phyloP scores from a whole-genome alignment of 30 jellyfish, hydroid and myxozoan genomes.

The Nemopilema nomurai region DNA sequence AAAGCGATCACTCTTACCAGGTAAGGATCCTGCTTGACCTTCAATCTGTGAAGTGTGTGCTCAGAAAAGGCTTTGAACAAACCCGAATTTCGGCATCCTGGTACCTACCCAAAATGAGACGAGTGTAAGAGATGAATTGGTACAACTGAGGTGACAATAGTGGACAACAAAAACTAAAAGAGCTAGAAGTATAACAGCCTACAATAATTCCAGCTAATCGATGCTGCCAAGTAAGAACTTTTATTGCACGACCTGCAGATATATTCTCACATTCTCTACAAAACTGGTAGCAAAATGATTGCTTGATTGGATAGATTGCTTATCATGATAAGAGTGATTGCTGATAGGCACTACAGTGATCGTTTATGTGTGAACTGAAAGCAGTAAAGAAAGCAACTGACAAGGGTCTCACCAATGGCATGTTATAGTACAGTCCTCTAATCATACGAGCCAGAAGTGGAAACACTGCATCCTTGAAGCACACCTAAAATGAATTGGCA shows the following conservation, averaged over 20 bases:
- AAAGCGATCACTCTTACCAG: conserved; percentile 20
- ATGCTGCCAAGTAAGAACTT: too few relatives aligned
- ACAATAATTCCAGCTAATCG: too few relatives aligned
- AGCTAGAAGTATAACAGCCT: too few relatives aligned
- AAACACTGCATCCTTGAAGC: conserved; percentile 75
- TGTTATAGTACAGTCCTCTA: conserved; percentile 73
- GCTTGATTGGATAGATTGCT: too few relatives aligned
- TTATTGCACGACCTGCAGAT: too few relatives aligned
- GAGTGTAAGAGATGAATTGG: not conserved
- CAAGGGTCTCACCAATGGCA: conserved; percentile 73
- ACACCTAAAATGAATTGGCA: conserved; percentile 47
- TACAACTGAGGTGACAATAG: not conserved
- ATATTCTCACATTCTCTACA: too few relatives aligned
- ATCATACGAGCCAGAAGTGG: conserved; percentile 78
- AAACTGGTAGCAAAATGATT: too few relatives aligned
- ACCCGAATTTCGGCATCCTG: conserved; percentile 64
- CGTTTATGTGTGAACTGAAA: too few relatives aligned
- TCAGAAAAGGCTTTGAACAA: conserved; percentile 80
- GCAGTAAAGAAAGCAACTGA: not conserved
- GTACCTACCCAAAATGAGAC: conserved; percentile 72
- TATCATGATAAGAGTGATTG: too few relatives aligned
- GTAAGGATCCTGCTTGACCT: conserved; percentile 42
- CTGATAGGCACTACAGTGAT: too few relatives aligned
- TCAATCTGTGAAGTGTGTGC: conserved; percentile 65
- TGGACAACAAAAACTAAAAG: not conserved